Evolutionary conservation across 2,888 invertebrate genomes (phyloP).

Genomic region (Plemyria rubiginata): DNA sequence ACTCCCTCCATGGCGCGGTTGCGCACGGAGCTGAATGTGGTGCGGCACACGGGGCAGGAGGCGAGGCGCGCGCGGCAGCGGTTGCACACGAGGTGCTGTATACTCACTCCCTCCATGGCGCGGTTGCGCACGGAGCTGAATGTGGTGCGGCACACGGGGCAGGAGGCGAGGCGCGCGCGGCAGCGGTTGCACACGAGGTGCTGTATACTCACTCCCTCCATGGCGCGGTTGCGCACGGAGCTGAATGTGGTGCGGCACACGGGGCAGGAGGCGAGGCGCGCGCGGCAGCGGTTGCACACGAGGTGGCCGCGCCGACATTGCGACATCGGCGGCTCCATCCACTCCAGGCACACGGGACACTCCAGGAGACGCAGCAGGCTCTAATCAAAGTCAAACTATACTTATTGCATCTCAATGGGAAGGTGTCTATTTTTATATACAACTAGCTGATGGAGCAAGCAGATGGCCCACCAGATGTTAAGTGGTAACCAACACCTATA

Average conservation of each 20-base stretch:
- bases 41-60: conserved; percentile 71
- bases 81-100: too few species aligned
- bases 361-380: conserved; percentile 80
- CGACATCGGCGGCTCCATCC: conserved; percentile 85
- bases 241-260: conserved; percentile 84
- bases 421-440: too few species aligned
- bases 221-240: conserved; percentile 80
- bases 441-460: too few species aligned
- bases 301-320: conserved; percentile 88
- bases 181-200: conserved; percentile 75
- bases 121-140: conserved; percentile 75
- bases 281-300: conserved; percentile 84
- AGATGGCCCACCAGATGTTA: too few species aligned
- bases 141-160: too few species aligned
- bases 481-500: too few species aligned
- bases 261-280: conserved; percentile 83
- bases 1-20: too few species aligned
- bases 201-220: conserved; percentile 74
- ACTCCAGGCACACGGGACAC: conserved; percentile 87
- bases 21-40: too few species aligned
- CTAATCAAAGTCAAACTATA: too few species aligned
- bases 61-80: conserved; percentile 51
- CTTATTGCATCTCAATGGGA: too few species aligned
- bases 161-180: too few species aligned
- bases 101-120: too few species aligned